Base-by-base conservation (phyloP, 2,888 invertebrate species). In the Lampropteryx suffumata region DNA sequence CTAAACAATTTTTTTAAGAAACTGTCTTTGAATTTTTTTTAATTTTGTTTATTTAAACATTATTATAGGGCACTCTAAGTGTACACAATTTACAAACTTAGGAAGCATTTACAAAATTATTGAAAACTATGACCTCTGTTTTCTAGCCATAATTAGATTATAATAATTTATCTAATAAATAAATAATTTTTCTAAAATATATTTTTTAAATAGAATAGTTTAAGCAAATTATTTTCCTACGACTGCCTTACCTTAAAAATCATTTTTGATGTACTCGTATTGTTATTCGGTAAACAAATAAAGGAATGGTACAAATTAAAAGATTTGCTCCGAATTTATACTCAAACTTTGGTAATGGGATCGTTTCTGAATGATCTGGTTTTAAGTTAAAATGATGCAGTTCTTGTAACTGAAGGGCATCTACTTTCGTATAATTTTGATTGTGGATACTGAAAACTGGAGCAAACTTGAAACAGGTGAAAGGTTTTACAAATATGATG, bases 321-420 rank as follows among this genome's bases (percentile, higher is more conserved):
- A 50, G 59, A 50, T 57, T 30, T 55, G 41, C 55, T 40, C 33
- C 30, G 57, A 63, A 54, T 72, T 65, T 72, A 72, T 73, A 72
- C 63, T 58, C 41, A 59, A 61, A 50, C 55, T 17, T 59, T 50
- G 50, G 47, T 29, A 51, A 58, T 47, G 11, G 21, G 51, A 17
- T 17, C 17, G 50, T 48, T 53, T 11, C 14, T 4, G 36, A 50
- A 62, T 50, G 52, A 65, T 65, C 65, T 32, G 30, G 24, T 42
- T 62, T 66, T 64, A 51, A 55, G 51, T 53, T 57, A 59, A 50
- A 64, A 58, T 21, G 40, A 57, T 57, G 29, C n/a, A 34, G 59
- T 54, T 57, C 62, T 17, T 3, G 21, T 42, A 49, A 6, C 43
- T 51, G 69, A 67, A 73, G 71, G 73, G 56, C 63, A 59, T 43